These are phyloP conservation scores for Drosophila lacteicornis DNA, from an alignment of 1,140 invertebrate genomes.

Conservation along the genomic window DNA sequence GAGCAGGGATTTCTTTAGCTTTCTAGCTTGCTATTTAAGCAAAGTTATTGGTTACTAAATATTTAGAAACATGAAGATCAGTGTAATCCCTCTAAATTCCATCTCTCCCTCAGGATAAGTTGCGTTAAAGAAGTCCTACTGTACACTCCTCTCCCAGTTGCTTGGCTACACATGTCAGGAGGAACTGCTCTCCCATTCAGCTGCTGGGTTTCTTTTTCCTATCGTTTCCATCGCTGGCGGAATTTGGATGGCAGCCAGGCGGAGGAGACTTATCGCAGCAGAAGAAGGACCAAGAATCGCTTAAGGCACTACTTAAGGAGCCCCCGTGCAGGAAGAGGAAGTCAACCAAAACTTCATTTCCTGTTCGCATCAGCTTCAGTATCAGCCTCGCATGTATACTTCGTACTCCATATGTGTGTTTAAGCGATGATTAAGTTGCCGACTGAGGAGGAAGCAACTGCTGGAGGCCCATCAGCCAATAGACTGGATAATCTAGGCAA, in stretches of 20 bases:
- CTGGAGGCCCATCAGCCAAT: conserved; percentile 58
- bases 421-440: conserved; percentile 43
- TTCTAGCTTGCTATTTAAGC: no score
- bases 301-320: conserved; percentile 32
- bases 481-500: conserved; percentile 77
- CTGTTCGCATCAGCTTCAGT: conserved; percentile 31
- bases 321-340: conserved; percentile 19
- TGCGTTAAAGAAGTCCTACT: background rate
- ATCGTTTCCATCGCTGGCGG: conserved; percentile 2
- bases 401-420: conserved; percentile 3
- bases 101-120: background rate
- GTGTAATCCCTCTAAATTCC: background rate
- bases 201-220: conserved; percentile 5
- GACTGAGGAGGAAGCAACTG: conserved; percentile 9
- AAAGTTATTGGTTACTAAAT: no score
- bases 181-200: conserved; percentile 7
- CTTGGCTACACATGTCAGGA: conserved; percentile 44
- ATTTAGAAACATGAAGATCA: background rate
- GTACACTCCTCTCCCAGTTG: conserved; percentile 1
- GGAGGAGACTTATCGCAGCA: conserved; percentile 33
- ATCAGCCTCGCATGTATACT: conserved; percentile 1
- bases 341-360: conserved; percentile 49
- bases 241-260: conserved; percentile 46
- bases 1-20: no score
- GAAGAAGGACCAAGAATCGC: conserved; percentile 29